A percentile compares a stretch with the other conserved stretches of the same genome.
These are phyloP conservation scores for Linnaemya vulpina DNA, from an alignment of 2,888 invertebrate species.

Conservation along the genomic window DNA sequence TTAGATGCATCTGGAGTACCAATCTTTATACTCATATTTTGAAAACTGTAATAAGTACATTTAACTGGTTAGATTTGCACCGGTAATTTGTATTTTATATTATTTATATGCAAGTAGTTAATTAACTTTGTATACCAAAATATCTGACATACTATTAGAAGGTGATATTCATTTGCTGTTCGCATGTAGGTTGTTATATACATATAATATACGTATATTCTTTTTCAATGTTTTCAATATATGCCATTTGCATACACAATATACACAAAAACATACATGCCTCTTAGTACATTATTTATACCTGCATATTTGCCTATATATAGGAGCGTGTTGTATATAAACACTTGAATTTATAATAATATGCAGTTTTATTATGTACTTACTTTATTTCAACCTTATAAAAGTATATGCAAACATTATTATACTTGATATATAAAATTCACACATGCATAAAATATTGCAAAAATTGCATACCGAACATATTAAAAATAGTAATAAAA, in stretches of 20 bases:
- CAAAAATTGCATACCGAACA: slow-evolving; percentile 23
- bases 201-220: background rate
- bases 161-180: slow-evolving; percentile 25
- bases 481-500: slow-evolving; percentile 16
- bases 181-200: slow-evolving; percentile 41
- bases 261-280: background rate
- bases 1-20: no score
- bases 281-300: background rate
- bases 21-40: no score
- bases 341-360: slow-evolving; percentile 43
- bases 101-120: no score
- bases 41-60: no score
- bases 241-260: slow-evolving; percentile 39
- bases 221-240: slow-evolving; percentile 44
- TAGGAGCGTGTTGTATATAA: slow-evolving; percentile 15
- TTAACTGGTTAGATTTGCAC: no score
- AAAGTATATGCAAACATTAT: slow-evolving; percentile 11
- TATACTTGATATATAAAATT: slow-evolving; percentile 44
- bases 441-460: slow-evolving; percentile 48
- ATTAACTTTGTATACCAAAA: background rate
- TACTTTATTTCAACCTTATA: slow-evolving; percentile 53
- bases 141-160: slow-evolving; percentile 7
- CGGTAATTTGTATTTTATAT: no score
- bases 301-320: slow-evolving; percentile 19
- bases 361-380: slow-evolving; percentile 48